Conservation (phyloP, 1,140 invertebrate species). For the Melipona quadrifasciata region DNA sequence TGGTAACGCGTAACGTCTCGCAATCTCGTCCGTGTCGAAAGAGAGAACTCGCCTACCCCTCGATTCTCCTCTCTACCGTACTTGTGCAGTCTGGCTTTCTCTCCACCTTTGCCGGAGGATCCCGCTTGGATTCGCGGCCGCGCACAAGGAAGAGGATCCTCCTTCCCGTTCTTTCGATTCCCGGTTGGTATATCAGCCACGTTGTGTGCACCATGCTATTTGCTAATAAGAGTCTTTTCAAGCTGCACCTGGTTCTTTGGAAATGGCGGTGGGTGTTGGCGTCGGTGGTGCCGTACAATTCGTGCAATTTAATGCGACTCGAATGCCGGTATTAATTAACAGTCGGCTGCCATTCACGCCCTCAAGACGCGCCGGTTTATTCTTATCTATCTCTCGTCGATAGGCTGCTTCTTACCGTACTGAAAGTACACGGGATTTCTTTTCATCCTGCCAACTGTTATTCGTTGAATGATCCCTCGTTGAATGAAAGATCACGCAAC, state of each 20-base stretch:
- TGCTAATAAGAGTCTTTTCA: conserved; percentile 72
- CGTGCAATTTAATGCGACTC: conserved; percentile 68
- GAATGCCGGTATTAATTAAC: conserved; percentile 73
- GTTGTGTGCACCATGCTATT: conserved; percentile 44
- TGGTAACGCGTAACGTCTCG: conserved; percentile 44
- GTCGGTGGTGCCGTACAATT: conserved; percentile 57
- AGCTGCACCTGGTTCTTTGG: conserved; percentile 57
- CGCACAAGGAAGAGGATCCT: conserved; percentile 36
- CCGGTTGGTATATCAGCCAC: conserved; percentile 26
- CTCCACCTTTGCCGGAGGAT: conserved; percentile 38
- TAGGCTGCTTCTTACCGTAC: neutral
- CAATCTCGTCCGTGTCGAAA: conserved; percentile 40
- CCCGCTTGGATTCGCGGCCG: conserved; percentile 16
- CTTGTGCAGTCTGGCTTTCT: conserved; percentile 14
- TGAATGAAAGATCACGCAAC: neutral
- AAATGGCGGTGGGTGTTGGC: conserved; percentile 37
- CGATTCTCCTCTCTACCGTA: neutral
- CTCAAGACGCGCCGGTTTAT: conserved; percentile 45
- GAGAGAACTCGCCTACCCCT: conserved; percentile 25
- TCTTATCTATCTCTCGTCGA: conserved; percentile 35
- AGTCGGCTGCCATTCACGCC: conserved; percentile 60
- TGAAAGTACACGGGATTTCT: conserved; percentile 15
- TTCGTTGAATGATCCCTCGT: neutral
- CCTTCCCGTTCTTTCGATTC: conserved; percentile 37
- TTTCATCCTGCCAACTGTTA: neutral